Base-by-base conservation (phyloP, 2,113 vertebrate species). In the Shinisaurus crocodilurus region DNA sequence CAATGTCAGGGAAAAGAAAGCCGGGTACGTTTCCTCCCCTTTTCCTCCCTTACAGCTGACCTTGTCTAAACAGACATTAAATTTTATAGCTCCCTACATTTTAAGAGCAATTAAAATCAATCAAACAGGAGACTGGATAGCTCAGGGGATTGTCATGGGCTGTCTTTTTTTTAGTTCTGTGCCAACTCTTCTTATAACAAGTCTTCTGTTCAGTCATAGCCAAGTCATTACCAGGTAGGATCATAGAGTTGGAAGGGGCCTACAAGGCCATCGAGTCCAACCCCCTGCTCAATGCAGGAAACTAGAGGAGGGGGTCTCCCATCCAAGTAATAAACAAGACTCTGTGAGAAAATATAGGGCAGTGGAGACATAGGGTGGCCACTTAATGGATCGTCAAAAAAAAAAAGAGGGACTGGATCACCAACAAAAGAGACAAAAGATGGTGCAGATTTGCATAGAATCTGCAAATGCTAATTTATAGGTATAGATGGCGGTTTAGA, bases 91-190 rank as follows among this genome's bases (percentile, higher is more conserved):
- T 89, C 67, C 76, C 80, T 89, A 81, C 85, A 86, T 83, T 88
- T 87, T 84, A 93, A 88, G 87, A 89, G 75, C 63, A 85, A 63
- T 81, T 60, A 65, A 88, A 93, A 81, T 12, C 60, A 90, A 82
- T 95, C 88, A 86, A 76, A 63, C 10, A 50, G 60, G 27, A 90
- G 29, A 23, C 83, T 63, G 90, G 89, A 70, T 57, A 87, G 48
- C 37, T 83, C 90, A 25, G n/a, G 85, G 86, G 70, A 88, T 50
- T 69, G 85, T 69, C 89, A 86, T 15, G 37, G 69, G 79, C 79
- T 88, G 76, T 57, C 85, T 43, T 77, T 45, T 77, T 45, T 85
- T 27, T 57, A 60, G 77, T 86, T 0, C 43, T 86, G 43, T 82
- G 79, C 23, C 88, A 83, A 32, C 18, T 88, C 40, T 32, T 65